Percentiles rank a stretch among this genome's conserved stretches.
phyloP scores from a whole-genome alignment of 2,888 invertebrate species.

The Tolmerus cingulatus region DNA sequence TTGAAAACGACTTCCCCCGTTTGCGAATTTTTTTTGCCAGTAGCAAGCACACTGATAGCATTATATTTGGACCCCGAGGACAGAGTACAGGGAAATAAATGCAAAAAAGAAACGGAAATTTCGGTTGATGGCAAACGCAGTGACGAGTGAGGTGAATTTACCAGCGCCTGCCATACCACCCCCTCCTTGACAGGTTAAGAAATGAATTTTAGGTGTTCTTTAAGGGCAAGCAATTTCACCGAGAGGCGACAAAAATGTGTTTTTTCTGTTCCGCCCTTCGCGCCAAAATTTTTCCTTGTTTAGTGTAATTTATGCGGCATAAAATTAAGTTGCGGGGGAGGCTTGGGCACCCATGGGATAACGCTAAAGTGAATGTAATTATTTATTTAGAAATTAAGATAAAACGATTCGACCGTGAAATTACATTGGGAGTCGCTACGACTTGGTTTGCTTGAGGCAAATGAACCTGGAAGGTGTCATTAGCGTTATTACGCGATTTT shows the following conservation, averaged over 20 bases:
- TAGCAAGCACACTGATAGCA: neutral
- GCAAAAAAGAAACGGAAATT: neutral
- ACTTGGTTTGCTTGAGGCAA: neutral
- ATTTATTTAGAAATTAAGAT: constrained; percentile 27
- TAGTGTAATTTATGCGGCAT: constrained; percentile 6
- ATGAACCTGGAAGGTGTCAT: constrained; percentile 8
- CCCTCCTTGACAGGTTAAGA: neutral
- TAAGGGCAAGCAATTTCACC: constrained; percentile 2
- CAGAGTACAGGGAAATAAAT: neutral
- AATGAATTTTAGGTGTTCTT: constrained; percentile 15
- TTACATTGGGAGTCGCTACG: neutral
- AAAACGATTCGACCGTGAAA: constrained; percentile 14
- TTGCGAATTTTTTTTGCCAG: neutral
- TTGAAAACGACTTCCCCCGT: neutral
- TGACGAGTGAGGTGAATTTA: neutral
- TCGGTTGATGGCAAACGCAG: neutral
- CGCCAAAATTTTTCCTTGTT: neutral
- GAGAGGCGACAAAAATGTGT: constrained; percentile 9
- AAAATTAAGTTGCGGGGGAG: constrained; percentile 1
- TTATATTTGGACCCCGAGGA: neutral
- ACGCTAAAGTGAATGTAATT: neutral
- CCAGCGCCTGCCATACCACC: neutral
- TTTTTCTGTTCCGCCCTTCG: neutral
- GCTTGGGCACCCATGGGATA: neutral
- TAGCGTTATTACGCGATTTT: neutral